Evolutionary conservation across 1,140 invertebrate genomes (phyloP).

Genomic region (Drosophila ohnishii): DNA sequence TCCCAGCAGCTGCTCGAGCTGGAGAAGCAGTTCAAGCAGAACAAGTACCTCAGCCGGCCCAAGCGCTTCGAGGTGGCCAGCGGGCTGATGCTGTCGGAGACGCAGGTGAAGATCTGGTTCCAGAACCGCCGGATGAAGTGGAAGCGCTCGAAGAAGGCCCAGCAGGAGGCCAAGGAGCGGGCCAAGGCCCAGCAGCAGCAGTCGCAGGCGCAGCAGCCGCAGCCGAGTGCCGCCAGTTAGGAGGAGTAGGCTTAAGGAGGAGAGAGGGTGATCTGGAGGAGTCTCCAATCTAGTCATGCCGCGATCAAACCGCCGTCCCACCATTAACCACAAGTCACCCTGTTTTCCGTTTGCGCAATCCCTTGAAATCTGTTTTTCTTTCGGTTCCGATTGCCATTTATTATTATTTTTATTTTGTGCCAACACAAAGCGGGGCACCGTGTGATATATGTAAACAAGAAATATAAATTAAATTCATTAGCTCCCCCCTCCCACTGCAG

Average conservation of each 20-base stretch:
- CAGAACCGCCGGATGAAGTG: constrained; percentile 98
- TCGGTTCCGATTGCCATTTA: constrained; percentile 30
- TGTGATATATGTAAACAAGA: constrained; percentile 75
- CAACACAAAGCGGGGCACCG: constrained; percentile 46
- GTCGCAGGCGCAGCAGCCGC: constrained; percentile 57
- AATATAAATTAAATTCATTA: constrained; percentile 68
- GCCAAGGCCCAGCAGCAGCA: constrained; percentile 77
- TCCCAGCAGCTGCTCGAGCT: constrained; percentile 98
- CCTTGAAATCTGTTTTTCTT: constrained; percentile 58
- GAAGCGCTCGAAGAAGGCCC: constrained; percentile 97
- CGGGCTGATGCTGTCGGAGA: constrained; percentile 98
- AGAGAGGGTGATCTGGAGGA: constrained; percentile 18
- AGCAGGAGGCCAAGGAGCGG: constrained; percentile 87
- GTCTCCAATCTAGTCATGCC: constrained; percentile 60
- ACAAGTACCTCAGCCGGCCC: constrained; percentile 98
- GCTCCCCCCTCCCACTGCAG: constrained; percentile 2
- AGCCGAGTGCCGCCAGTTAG: constrained; percentile 62
- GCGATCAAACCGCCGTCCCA: constrained; percentile 58
- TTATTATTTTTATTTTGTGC: constrained; percentile 52
- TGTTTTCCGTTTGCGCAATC: constrained; percentile 72
- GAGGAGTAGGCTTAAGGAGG: constrained; percentile 12
- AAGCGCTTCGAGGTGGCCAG: constrained; percentile 99
- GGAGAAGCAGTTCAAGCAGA: constrained; percentile 99
- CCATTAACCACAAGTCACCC: constrained; percentile 47
- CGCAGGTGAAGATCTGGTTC: constrained; percentile 99